phyloP scores from a whole-genome alignment of 2,113 vertebrate genomes.

The Vimba vimba region DNA sequence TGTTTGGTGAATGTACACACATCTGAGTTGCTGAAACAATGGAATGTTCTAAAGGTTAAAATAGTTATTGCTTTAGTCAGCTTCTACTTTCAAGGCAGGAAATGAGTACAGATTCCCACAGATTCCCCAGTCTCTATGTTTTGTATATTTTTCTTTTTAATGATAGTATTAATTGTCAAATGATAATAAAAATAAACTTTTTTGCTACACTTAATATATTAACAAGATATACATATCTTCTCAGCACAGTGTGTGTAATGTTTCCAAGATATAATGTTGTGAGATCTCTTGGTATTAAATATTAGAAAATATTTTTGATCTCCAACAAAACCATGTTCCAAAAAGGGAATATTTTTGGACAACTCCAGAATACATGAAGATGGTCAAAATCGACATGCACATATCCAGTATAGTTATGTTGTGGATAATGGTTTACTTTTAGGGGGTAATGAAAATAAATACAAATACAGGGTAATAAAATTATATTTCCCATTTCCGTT shows the following conservation, averaged over 20 bases:
- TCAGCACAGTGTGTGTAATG: not conserved
- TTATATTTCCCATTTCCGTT: not conserved
- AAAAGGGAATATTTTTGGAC: not conserved
- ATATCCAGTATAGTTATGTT: not conserved
- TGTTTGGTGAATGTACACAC: slow-evolving; percentile 23
- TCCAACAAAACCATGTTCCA: not conserved
- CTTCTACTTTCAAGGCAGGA: slow-evolving; percentile 22
- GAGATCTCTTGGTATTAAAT: not conserved
- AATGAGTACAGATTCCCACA: slow-evolving; percentile 7
- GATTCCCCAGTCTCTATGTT: not conserved
- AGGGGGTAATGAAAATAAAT: not conserved
- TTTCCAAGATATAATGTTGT: not conserved
- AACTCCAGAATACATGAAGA: no score
- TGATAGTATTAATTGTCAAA: not conserved
- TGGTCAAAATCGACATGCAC: not conserved
- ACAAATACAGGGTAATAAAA: not conserved
- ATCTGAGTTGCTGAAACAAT: not conserved
- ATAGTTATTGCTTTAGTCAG: not conserved
- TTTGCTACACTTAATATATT: not conserved
- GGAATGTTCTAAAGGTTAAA: slow-evolving; percentile 23
- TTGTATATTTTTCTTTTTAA: not conserved
- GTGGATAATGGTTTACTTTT: not conserved
- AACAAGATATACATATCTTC: not conserved
- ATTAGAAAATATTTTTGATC: not conserved
- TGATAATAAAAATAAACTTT: no score